phyloP scores from a whole-genome alignment of 2,113 vertebrate species.

The Cryptomyrus ogoouensis region DNA sequence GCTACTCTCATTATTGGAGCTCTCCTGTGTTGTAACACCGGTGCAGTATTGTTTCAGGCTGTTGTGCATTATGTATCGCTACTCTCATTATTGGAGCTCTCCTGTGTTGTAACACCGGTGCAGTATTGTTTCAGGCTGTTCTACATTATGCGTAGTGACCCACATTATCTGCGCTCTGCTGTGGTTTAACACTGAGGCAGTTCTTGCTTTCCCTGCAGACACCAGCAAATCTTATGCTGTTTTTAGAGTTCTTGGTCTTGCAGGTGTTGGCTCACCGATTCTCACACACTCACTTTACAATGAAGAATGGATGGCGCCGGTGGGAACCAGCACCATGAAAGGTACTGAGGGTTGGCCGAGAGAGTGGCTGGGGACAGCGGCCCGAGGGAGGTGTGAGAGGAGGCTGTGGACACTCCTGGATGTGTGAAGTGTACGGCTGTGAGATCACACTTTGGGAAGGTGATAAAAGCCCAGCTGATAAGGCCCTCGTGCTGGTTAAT shows the following conservation, averaged over 20 bases:
- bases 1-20: neutral
- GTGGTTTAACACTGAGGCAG: neutral
- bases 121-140: neutral
- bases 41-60: neutral
- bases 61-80: neutral
- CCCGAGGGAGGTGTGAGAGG: neutral
- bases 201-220: neutral
- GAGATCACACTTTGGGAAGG: neutral
- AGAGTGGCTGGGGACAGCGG: neutral
- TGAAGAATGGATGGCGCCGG: neutral
- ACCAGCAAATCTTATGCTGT: neutral
- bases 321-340: neutral
- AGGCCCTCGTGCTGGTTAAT: conserved; percentile 1
- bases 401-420: neutral
- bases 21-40: neutral
- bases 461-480: neutral
- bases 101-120: neutral
- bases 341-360: neutral
- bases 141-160: neutral
- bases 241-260: neutral
- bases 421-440: neutral
- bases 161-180: neutral
- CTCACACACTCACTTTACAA: neutral
- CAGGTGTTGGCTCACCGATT: neutral
- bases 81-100: neutral